Evolutionary conservation across 2,797 vertebrate species (phyloP).

Genomic region (Tragelaphus eurycerus): DNA sequence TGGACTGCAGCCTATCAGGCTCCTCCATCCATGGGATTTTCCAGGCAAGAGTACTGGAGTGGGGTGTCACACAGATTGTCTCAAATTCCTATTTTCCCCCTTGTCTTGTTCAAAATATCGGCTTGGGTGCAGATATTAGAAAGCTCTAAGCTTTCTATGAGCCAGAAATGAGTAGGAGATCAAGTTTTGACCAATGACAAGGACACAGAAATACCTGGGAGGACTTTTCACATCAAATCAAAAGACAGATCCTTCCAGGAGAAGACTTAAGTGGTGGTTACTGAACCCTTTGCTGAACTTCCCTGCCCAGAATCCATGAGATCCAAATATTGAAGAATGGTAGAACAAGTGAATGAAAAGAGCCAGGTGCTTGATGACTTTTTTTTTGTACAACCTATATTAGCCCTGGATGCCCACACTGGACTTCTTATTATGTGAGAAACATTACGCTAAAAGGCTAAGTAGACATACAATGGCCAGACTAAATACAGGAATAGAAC

Average conservation of each 20-base stretch:
- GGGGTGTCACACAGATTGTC: neutral
- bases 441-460: neutral
- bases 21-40: no score
- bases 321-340: neutral
- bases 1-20: no score
- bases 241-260: neutral
- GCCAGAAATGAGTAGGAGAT: neutral
- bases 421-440: neutral
- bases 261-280: neutral
- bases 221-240: neutral
- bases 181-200: neutral
- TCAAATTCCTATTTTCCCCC: neutral
- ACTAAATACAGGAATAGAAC: neutral
- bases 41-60: no score
- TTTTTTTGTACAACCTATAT: neutral
- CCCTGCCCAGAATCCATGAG: neutral
- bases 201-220: neutral
- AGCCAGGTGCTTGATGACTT: neutral
- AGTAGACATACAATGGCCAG: neutral
- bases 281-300: neutral
- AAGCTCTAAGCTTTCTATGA: neutral
- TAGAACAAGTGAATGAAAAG: neutral
- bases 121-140: neutral
- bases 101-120: neutral
- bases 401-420: neutral